Conservation (phyloP, 2,888 invertebrate genomes). For the Endomychus coccineus region DNA sequence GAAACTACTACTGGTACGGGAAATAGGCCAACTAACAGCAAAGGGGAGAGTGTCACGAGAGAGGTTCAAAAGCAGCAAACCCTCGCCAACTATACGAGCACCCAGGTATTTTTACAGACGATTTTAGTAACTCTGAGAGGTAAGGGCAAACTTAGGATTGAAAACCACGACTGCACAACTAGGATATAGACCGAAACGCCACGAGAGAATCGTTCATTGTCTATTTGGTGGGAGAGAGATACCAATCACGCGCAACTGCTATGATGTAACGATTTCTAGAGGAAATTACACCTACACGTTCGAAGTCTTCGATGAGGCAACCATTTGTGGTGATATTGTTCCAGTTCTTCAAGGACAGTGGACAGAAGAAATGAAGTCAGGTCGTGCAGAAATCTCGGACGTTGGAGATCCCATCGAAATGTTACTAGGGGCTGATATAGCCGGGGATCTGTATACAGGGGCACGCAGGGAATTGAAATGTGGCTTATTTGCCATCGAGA, state of each 20-base stretch:
- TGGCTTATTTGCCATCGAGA: conserved; percentile 27
- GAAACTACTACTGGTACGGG: too few relatives aligned
- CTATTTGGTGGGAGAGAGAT: conserved; percentile 8
- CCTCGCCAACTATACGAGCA: too few relatives aligned
- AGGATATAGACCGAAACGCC: too few relatives aligned
- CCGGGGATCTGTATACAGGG: conserved; percentile 8
- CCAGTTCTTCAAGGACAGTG: conserved; percentile 7
- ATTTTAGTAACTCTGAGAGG: too few relatives aligned
- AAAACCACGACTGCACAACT: too few relatives aligned
- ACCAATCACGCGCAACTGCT: conserved; percentile 2
- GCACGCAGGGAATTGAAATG: conserved; percentile 17
- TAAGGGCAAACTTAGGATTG: too few relatives aligned
- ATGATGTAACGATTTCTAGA: not conserved
- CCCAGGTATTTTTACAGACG: too few relatives aligned
- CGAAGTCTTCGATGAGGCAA: conserved; percentile 7
- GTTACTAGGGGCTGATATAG: conserved; percentile 9
- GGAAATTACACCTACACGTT: conserved; percentile 1
- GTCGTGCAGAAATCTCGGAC: conserved; percentile 2
- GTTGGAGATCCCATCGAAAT: conserved; percentile 6
- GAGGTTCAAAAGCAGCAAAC: too few relatives aligned
- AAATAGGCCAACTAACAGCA: too few relatives aligned
- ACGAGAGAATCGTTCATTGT: conserved; percentile 5
- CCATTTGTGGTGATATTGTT: conserved; percentile 3
- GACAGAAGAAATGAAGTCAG: conserved; percentile 2
- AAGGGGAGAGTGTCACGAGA: too few relatives aligned